phyloP scores from a whole-genome alignment of 1,140 invertebrate genomes.

The Leptestheria dahalacensis region DNA sequence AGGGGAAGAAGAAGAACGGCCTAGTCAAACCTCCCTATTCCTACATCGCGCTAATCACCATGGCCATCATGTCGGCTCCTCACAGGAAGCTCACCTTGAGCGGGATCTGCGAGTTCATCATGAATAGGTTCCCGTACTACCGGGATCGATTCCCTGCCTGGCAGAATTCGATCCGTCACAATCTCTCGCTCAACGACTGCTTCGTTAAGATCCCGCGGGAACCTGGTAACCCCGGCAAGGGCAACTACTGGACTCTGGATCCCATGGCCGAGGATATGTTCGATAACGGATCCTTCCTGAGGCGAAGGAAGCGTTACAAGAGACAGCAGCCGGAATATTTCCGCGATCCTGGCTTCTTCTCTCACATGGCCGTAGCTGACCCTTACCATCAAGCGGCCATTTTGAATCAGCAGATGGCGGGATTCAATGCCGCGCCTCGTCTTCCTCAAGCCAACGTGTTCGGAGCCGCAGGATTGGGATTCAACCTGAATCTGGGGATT shows the following conservation, averaged over 20 bases:
- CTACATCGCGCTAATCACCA: conserved; percentile 94
- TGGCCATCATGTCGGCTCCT: conserved; percentile 94
- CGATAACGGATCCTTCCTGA: conserved; percentile 92
- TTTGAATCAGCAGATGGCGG: not conserved
- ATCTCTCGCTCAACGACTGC: conserved; percentile 94
- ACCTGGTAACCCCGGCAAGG: conserved; percentile 95
- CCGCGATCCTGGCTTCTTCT: conserved; percentile 24
- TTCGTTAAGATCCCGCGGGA: conserved; percentile 97
- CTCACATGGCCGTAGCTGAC: conserved; percentile 15
- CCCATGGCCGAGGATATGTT: conserved; percentile 97
- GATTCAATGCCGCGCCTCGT: not conserved
- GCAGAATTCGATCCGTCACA: conserved; percentile 96
- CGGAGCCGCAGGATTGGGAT: not conserved
- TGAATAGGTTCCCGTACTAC: conserved; percentile 93
- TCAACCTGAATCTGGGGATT: not conserved
- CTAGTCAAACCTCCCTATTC: conserved; percentile 90
- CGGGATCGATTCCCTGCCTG: conserved; percentile 87
- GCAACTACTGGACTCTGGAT: conserved; percentile 98
- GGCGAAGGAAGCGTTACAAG: conserved; percentile 89
- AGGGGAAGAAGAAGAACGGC: conserved; percentile 25
- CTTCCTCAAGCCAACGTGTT: not conserved
- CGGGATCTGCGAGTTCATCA: conserved; percentile 98
- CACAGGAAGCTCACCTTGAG: conserved; percentile 91
- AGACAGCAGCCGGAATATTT: conserved; percentile 48
- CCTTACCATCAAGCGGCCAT: conserved; percentile 25